These are phyloP conservation scores for Pseudotriccus pelzelni DNA, from an alignment of 2,797 vertebrate species.

Conservation along the genomic window DNA sequence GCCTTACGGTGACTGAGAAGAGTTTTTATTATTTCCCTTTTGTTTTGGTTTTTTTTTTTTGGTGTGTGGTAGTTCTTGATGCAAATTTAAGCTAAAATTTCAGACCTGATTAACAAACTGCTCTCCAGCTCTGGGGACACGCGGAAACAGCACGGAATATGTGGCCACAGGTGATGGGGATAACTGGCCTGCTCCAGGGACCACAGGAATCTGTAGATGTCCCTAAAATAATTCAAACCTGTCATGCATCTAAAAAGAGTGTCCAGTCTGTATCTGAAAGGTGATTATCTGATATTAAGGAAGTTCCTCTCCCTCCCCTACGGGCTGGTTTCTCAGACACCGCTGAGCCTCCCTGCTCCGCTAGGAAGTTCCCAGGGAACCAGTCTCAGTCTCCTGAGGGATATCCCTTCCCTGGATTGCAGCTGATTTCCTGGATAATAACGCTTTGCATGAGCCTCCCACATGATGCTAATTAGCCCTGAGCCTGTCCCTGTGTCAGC, in stretches of 20 bases:
- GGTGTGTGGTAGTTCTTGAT: not conserved
- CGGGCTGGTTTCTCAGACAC: not conserved
- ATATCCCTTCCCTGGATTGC: not conserved
- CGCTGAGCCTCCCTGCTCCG: not conserved
- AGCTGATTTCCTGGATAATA: not conserved
- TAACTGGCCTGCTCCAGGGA: not conserved
- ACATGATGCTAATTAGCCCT: not conserved
- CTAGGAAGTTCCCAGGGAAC: not conserved
- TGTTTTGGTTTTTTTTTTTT: not conserved
- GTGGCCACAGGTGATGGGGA: not conserved
- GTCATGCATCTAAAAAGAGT: not conserved
- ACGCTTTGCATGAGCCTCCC: not conserved
- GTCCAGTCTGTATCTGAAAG: too few relatives aligned
- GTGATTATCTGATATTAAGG: rapidly evolving
- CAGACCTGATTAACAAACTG: not conserved
- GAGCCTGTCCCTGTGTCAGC: not conserved
- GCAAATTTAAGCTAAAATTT: not conserved
- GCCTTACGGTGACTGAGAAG: not conserved
- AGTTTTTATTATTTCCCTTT: not conserved
- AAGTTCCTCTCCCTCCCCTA: not conserved
- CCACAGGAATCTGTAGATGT: rapidly evolving
- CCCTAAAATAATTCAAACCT: not conserved
- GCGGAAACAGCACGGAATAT: not conserved
- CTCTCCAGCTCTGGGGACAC: not conserved
- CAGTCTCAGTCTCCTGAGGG: not conserved